Conservation (phyloP, 2,113 vertebrate genomes). For the Atherinomorus stipes region DNA sequence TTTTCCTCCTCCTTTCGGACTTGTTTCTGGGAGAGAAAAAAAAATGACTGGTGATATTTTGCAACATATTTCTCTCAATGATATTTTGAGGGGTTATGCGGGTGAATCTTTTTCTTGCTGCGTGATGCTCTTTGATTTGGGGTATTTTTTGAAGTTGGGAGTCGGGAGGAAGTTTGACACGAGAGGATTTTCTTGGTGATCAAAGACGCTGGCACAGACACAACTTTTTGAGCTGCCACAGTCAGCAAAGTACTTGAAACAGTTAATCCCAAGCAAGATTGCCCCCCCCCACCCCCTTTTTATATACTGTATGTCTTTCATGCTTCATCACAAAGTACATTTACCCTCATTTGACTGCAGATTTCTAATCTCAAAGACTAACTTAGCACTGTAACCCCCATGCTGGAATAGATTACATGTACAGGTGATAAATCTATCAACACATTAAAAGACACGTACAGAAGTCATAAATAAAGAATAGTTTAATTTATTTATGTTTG, state of each 20-base stretch:
- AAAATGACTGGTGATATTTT: constrained; percentile 68
- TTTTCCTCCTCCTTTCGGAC: constrained; percentile 48
- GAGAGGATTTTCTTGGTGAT: constrained; percentile 67
- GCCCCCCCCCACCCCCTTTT: not conserved
- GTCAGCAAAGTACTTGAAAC: constrained; percentile 23
- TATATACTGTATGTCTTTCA: constrained; percentile 23
- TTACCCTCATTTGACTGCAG: constrained; percentile 31
- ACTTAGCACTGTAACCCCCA: not conserved
- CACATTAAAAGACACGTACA: constrained; percentile 6
- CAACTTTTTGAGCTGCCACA: constrained; percentile 53
- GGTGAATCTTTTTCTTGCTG: constrained; percentile 56
- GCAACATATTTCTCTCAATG: constrained; percentile 65
- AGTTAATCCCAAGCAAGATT: constrained; percentile 26
- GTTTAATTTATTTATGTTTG: no score
- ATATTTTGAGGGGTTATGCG: constrained; percentile 58
- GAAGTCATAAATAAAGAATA: no score
- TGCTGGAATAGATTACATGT: not conserved
- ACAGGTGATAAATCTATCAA: not conserved
- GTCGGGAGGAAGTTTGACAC: constrained; percentile 58
- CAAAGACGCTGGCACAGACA: constrained; percentile 53
- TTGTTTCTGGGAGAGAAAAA: constrained; percentile 52
- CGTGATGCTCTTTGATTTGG: constrained; percentile 68
- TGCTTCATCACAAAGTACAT: constrained; percentile 5
- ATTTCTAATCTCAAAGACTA: constrained; percentile 3
- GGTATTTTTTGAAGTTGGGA: constrained; percentile 52